Percentiles rank a stretch among this genome's conserved stretches.
Conservation (phyloP, 2,797 vertebrate species). For the Lycodopsis pacificus region DNA sequence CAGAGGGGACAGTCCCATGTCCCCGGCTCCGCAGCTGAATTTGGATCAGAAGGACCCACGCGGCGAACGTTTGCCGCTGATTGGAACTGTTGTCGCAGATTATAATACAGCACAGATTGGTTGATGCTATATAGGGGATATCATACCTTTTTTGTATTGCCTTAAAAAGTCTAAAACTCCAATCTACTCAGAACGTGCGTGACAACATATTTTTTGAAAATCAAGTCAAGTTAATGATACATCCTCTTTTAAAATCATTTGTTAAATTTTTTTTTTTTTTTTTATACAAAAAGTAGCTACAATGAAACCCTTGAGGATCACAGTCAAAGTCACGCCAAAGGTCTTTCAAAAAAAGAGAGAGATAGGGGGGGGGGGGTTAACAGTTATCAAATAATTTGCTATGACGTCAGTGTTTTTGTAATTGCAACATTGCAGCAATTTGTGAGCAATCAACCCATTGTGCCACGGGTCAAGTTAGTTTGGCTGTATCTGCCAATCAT, state of each 20-base stretch:
- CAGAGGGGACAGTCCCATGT: conserved; percentile 28
- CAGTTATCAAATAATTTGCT: conserved; percentile 33
- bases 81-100: background rate
- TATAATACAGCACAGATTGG: background rate
- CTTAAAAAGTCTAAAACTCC: background rate
- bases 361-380: conserved; percentile 4
- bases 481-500: conserved; percentile 56
- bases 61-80: conserved; percentile 17
- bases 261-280: background rate
- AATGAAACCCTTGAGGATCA: background rate
- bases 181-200: background rate
- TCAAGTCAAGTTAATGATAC: background rate
- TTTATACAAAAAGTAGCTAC: background rate
- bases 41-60: conserved; percentile 17
- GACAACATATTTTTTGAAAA: background rate
- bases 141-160: background rate
- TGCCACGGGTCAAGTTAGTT: conserved; percentile 41
- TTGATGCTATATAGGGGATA: background rate
- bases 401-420: conserved; percentile 45
- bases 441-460: conserved; percentile 51
- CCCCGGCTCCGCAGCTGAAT: conserved; percentile 18
- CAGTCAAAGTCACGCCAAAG: background rate
- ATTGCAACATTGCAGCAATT: conserved; percentile 50
- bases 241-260: background rate
- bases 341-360: conserved; percentile 17